Base-by-base conservation (phyloP, 2,797 vertebrate genomes). In the Lepus oiostolus region DNA sequence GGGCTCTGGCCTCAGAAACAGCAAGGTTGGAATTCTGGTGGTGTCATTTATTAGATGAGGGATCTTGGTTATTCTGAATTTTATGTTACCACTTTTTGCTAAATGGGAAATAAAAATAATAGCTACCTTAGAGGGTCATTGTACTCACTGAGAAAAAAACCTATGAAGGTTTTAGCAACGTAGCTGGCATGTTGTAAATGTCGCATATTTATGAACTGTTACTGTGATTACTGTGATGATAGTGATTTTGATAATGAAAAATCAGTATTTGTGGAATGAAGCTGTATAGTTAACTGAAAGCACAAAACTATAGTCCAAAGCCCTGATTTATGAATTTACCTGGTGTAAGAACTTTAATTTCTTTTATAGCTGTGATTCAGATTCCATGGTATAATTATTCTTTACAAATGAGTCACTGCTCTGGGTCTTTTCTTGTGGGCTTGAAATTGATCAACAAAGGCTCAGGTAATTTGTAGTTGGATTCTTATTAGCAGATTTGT, bases 321-420 rank as follows among this genome's bases (percentile, higher is more conserved):
- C 22, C 12, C 52, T 89, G 65, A 84, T 70, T 79, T 71, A 72
- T 80, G 88, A 74, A 62, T 95, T 96, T 97, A 87, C 70, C 22
- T 71, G 30, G 16, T 63, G 3, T 10, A 81, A 88, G 76, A 70
- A 42, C 14, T 89, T 83, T 63, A 11, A 3, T 92, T 96, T 75
- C 79, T 63, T 94, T 83, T 71, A 62, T 0, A 32, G 63, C 82
- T 80, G 19, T 58, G 58, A 87, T 95, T 85, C 19, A 72, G 30
- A 47, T 90, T 90, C 93, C 80, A 83, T 13, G 24, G 28, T 77
- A 32, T 86, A 85, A 83, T 96, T 76, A 94, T 21, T 77, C 84
- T 90, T 79, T 82, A 82, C 74, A 95, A 97, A 94, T 80, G 68
- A 82, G 24, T 91, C 88, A 71, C 96, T 84, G 58, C 86, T 91